These are phyloP conservation scores for Prunella himalayana DNA, from an alignment of 2,113 vertebrate genomes.

Conservation along the genomic window DNA sequence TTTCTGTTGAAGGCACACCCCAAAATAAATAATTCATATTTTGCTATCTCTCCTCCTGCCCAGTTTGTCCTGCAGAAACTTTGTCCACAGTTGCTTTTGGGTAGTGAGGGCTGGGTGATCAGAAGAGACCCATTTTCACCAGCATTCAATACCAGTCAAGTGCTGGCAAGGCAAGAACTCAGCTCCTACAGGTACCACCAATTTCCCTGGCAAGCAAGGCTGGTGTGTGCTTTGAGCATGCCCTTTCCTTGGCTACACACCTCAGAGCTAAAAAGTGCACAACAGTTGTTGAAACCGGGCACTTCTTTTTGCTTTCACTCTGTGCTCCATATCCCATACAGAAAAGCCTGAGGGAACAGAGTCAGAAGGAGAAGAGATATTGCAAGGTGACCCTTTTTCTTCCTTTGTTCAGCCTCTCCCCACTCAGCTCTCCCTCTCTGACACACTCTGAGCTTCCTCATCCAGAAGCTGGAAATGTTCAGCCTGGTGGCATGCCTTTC, in stretches of 20 bases:
- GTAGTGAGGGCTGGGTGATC: not conserved
- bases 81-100: not conserved
- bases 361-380: not conserved
- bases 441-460: not conserved
- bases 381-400: not conserved
- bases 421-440: not conserved
- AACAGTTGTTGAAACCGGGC: not conserved
- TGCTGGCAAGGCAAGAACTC: not conserved
- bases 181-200: not conserved
- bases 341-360: not conserved
- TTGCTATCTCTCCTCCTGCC: not conserved
- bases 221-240: rapidly evolving
- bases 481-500: not conserved
- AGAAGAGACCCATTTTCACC: not conserved
- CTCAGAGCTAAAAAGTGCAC: not conserved
- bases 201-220: not conserved
- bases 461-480: not conserved
- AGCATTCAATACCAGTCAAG: not conserved
- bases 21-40: not conserved
- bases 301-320: not conserved
- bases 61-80: not conserved
- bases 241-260: not conserved
- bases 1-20: not conserved
- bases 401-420: not conserved
- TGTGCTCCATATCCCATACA: not conserved